These are phyloP conservation scores for Pseudoips prasinana DNA, from an alignment of 2,888 invertebrate species.

Conservation along the genomic window DNA sequence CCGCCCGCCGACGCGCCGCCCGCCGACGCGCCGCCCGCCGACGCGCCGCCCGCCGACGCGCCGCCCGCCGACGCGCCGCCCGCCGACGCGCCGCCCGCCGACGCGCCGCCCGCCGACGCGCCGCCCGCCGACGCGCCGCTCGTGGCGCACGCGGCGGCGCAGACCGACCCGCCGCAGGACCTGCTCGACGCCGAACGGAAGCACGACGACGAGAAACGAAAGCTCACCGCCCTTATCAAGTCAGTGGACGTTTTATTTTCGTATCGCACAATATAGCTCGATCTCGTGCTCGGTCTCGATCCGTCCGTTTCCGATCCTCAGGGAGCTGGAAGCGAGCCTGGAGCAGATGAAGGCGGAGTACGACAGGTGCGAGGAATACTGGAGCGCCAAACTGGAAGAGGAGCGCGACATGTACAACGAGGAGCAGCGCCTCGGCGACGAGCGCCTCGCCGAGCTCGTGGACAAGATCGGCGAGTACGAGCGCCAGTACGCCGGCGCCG, in stretches of 20 bases:
- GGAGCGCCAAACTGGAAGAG: slow-evolving; percentile 89
- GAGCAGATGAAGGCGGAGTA: slow-evolving; percentile 89
- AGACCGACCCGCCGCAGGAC: slow-evolving; percentile 15
- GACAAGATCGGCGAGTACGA: slow-evolving; percentile 91
- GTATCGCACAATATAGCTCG: no score
- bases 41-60: neutral
- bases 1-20: slow-evolving; percentile 16
- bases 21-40: slow-evolving; percentile 2
- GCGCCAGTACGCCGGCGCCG: slow-evolving; percentile 82
- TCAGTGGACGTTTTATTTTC: slow-evolving; percentile 32
- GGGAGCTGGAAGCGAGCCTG: slow-evolving; percentile 87
- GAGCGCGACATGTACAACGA: slow-evolving; percentile 88
- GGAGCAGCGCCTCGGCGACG: slow-evolving; percentile 88
- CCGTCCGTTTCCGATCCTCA: slow-evolving; percentile 25
- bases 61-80: slow-evolving; percentile 12
- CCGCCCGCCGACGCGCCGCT: slow-evolving; percentile 26
- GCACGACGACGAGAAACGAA: slow-evolving; percentile 54
- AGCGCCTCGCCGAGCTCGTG: slow-evolving; percentile 88
- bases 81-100: slow-evolving; percentile 25
- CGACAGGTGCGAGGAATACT: slow-evolving; percentile 93
- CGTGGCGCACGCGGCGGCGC: slow-evolving; percentile 9
- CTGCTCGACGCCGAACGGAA: slow-evolving; percentile 8
- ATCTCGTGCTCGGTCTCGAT: no score
- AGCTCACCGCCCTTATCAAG: slow-evolving; percentile 51
- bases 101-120: slow-evolving; percentile 3